Evolutionary conservation across 2,113 vertebrate species (phyloP), one percentile per base, ranked within the genome.

Genomic region (Aix galericulata): DNA sequence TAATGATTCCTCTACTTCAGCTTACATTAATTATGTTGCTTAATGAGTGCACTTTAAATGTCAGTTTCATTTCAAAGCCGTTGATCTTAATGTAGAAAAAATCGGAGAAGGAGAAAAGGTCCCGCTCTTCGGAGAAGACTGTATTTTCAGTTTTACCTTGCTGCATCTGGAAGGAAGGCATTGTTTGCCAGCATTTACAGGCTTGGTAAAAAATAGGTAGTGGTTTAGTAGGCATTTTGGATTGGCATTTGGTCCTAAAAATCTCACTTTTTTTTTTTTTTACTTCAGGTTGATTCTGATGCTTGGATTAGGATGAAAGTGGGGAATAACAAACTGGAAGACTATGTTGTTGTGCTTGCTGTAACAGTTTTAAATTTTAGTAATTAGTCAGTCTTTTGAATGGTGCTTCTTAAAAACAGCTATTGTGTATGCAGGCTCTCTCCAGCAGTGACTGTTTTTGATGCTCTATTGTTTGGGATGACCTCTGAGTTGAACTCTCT

Each of bases 391-490:
- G 56, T 92, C 94, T 94, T 95, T 87, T 91, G 93, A 96, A 87
- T 84, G 58, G 50, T 87, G 58, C 81, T 92, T 87, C 89, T 96
- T 96, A 94, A 95, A 96, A 95, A 89, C 93, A 89, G 87, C 95
- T 82, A 96, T 97, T 96, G 95, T 97, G 74, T 80, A 4, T 87
- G 84, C 86, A 92, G 84, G 89, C 94, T 92, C 91, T 95, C 86
- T 97, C 95, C 96, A 95, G 93, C 96, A 94, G 96, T 85, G 95
- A 89, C 95, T 95, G 96, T 95, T 96, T 97, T 96, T 97, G 96
- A 96, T 95, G 94, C 89, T 72, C 84, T 66, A 94, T 97, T 97
- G 94, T 97, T 94, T 76, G 53, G 74, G 91, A 87, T 97, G 96
- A 97, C 96, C 95, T 87, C 93, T 31, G 71, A 87, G 96, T 44